Base-by-base conservation (phyloP, 2,888 invertebrate genomes). In the Sphaerophoria rueppellii region DNA sequence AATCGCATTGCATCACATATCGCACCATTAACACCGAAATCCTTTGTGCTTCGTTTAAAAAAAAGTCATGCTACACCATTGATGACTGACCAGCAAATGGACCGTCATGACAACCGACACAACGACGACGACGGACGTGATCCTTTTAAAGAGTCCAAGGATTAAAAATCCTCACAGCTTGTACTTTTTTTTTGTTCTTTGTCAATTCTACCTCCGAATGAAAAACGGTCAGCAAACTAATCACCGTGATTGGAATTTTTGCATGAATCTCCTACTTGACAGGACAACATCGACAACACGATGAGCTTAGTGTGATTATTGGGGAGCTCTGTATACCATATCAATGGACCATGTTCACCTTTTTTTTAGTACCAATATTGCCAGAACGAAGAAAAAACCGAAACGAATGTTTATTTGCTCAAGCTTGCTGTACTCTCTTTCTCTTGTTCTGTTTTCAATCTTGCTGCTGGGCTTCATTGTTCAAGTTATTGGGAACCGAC, bases 201-300 rank as follows among this genome's bases (percentile, higher is more conserved):
- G 3, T 67, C 4, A n/a, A 40, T 60, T 11, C 14, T n/a, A 1
- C 14, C 14, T 48, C 14, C 14, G 5, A 14, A 37, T 16, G 35
- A 37, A 14, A 60, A 50, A 35, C 50, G 50, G 35, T 65, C 35
- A 40, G 32, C 57, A 43, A 77, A 85, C 82, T 86, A 86, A 86
- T 86, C 86, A 78, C 86, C 60, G 60, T 71, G 74, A 69, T 82
- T 78, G 86, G 71, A 71, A 86, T 82, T 82, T 78, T 82, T 86
- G 77, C 82, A 86, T 82, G 86, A 77, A 82, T 74, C 77, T 65
- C 82, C 69, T 71, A 65, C 74, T 61, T 58, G 73, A 24, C 48
- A 60, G 55, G 40, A 48, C 9, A 40, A 40, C 50, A 24, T 24
- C 24, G 24, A 24, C 24, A 24, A 24, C 24, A 24, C 24, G 50